phyloP scores from a whole-genome alignment of 35 echinoderm and acorn worm species.

The Eucidaris tribuloides region DNA sequence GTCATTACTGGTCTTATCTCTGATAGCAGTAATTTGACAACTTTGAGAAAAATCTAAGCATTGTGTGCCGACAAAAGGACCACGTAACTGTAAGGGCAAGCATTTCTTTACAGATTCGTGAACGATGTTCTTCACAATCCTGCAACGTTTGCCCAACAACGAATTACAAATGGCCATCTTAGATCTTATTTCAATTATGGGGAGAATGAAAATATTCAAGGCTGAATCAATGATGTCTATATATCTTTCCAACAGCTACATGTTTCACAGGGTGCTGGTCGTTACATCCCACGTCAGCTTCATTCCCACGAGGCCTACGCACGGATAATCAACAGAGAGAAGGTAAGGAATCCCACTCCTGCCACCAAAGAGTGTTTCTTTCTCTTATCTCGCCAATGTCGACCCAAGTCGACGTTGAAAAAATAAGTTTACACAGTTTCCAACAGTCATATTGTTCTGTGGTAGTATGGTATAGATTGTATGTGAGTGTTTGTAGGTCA shows the following conservation, averaged over 20 bases:
- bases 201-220: neutral
- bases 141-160: neutral
- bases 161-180: neutral
- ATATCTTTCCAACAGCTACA: constrained; percentile 31
- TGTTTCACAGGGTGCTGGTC: constrained; percentile 62
- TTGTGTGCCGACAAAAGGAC: too few relatives aligned
- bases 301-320: constrained; percentile 54
- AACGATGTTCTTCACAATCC: neutral
- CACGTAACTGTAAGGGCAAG: neutral
- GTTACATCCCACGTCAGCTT: constrained; percentile 39
- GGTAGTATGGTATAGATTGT: too few relatives aligned
- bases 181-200: neutral
- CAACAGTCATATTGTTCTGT: too few relatives aligned
- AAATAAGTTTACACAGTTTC: too few relatives aligned
- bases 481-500: too few relatives aligned
- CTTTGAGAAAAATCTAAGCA: too few relatives aligned
- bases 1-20: too few relatives aligned
- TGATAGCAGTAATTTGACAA: too few relatives aligned
- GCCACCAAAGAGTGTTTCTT: too few relatives aligned
- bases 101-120: neutral
- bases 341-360: too few relatives aligned
- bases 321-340: constrained; percentile 49
- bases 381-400: too few relatives aligned
- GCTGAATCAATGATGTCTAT: neutral
- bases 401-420: too few relatives aligned